phyloP scores from a whole-genome alignment of 2,113 vertebrate species.

The Proteles cristata region DNA sequence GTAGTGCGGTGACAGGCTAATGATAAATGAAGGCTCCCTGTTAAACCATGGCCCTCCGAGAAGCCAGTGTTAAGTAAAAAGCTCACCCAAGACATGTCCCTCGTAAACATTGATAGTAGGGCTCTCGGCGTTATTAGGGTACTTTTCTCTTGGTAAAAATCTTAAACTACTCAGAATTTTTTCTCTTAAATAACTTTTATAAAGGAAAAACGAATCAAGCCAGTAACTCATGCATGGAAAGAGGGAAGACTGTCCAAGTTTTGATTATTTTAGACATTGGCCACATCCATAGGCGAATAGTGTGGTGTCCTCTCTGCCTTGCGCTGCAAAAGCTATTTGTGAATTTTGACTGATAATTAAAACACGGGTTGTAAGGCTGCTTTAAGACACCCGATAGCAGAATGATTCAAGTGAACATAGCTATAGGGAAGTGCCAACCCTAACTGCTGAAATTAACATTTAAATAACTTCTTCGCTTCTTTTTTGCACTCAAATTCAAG shows the following conservation, averaged over 20 bases:
- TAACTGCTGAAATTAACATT: not conserved
- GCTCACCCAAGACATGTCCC: constrained; percentile 46
- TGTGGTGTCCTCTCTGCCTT: not conserved
- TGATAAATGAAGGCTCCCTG: constrained; percentile 84
- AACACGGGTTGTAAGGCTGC: not conserved
- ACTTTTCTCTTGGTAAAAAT: constrained; percentile 69
- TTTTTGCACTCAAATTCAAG: not conserved
- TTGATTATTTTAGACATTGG: constrained; percentile 55
- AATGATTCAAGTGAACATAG: not conserved
- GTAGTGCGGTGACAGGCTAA: constrained; percentile 82
- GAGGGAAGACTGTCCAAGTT: constrained; percentile 61
- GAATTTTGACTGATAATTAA: constrained; percentile 40
- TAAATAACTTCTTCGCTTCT: constrained; percentile 24
- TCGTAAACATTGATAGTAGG: constrained; percentile 78
- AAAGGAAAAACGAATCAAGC: constrained; percentile 57
- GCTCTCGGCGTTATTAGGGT: constrained; percentile 71
- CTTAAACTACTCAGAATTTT: constrained; percentile 73
- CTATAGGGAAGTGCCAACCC: not conserved
- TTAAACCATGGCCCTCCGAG: constrained; percentile 83
- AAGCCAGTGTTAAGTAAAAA: constrained; percentile 81
- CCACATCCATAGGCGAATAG: not conserved
- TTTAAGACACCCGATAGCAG: not conserved
- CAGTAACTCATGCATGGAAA: constrained; percentile 61
- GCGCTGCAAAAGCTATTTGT: not conserved
- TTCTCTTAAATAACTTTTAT: constrained; percentile 57